Evolutionary conservation across 2,797 vertebrate species (phyloP).

Genomic region (Pyrocephalus nanus): DNA sequence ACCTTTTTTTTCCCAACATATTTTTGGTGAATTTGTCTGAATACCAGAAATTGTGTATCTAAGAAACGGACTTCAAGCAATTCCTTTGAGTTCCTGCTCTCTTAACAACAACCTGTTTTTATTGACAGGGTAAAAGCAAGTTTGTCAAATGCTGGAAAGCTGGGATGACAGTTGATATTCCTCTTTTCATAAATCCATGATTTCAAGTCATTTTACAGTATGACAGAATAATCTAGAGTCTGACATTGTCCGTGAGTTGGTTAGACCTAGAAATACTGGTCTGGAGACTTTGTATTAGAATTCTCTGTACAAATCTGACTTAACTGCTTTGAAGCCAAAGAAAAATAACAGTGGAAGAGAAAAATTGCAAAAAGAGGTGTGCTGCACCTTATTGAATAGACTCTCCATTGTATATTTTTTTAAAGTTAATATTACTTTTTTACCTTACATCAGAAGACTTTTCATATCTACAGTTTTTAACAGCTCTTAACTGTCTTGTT

Average conservation of each 20-base stretch:
- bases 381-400: not conserved
- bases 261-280: not conserved
- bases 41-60: constrained; percentile 26
- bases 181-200: not conserved
- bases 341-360: not conserved
- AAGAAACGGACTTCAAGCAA: constrained; percentile 38
- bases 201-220: not conserved
- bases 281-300: not conserved
- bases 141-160: not conserved
- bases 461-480: not conserved
- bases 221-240: not conserved
- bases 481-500: not conserved
- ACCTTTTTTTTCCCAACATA: not conserved
- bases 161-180: constrained; percentile 21
- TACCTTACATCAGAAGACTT: not conserved
- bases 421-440: not conserved
- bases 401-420: not conserved
- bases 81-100: constrained; percentile 40
- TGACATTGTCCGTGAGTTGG: not conserved
- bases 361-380: not conserved
- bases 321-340: not conserved
- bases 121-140: not conserved
- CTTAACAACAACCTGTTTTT: constrained; percentile 25
- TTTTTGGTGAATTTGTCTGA: constrained; percentile 41
- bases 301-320: not conserved